Percentiles rank a stretch among this genome's conserved stretches.
phyloP scores from a whole-genome alignment of 2,797 vertebrate genomes.

The Malurus splendens region DNA sequence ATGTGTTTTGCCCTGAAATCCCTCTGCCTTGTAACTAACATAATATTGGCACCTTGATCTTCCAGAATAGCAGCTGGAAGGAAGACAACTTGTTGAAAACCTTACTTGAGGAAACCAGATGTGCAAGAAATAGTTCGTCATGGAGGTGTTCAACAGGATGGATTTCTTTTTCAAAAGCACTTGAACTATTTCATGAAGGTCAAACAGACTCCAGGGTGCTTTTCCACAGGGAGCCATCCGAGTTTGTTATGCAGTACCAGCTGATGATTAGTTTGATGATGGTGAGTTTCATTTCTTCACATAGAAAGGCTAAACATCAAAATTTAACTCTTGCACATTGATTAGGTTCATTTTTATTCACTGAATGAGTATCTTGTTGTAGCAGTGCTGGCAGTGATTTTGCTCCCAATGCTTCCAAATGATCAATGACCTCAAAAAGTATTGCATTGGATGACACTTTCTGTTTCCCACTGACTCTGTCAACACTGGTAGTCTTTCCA shows the following conservation, averaged over 20 bases:
- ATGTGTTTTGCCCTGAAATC: background rate
- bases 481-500: background rate
- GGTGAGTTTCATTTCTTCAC: background rate
- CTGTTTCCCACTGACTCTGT: background rate
- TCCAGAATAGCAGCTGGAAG: background rate
- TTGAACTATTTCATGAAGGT: background rate
- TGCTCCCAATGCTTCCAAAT: background rate
- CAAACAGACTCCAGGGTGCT: background rate
- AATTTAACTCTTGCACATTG: background rate
- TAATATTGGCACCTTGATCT: background rate
- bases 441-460: background rate
- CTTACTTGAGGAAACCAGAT: background rate
- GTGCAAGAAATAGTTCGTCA: background rate
- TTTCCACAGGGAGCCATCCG: background rate
- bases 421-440: background rate
- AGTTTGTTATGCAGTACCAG: background rate
- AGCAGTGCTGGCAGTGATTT: background rate
- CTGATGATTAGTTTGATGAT: background rate
- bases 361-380: background rate
- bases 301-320: background rate
- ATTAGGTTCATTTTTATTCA: background rate
- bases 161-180: background rate
- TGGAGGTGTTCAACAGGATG: background rate
- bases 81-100: background rate
- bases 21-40: background rate